A percentile compares a stretch with the other conserved stretches of the same genome.
These are phyloP conservation scores for Anthophora plumipes DNA, from an alignment of 2,888 invertebrate species.

Conservation along the genomic window DNA sequence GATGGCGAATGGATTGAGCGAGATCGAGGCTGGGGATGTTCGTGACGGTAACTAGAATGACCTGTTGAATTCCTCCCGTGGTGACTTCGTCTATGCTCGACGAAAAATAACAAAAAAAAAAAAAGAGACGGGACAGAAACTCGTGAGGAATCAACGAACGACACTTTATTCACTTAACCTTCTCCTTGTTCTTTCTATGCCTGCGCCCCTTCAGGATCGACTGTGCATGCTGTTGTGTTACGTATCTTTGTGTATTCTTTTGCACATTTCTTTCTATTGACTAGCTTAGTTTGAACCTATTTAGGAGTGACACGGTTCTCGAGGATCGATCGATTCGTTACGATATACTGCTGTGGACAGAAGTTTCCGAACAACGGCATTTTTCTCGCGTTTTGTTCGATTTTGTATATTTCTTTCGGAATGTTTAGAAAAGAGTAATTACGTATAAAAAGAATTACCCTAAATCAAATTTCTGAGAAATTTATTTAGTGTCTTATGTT, in stretches of 20 bases:
- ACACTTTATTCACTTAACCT: background rate
- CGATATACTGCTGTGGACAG: too few relatives aligned
- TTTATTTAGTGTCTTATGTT: too few relatives aligned
- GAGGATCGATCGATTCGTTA: constrained; percentile 1
- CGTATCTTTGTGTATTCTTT: constrained; percentile 62
- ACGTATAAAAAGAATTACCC: too few relatives aligned
- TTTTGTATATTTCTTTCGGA: too few relatives aligned
- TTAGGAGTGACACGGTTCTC: constrained; percentile 3
- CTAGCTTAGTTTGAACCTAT: constrained; percentile 14
- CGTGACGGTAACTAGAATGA: constrained; percentile 91
- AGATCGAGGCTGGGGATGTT: constrained; percentile 97
- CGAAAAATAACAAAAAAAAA: too few relatives aligned
- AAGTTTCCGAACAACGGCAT: too few relatives aligned
- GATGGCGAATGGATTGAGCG: constrained; percentile 92
- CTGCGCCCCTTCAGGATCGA: constrained; percentile 50
- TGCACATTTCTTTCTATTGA: constrained; percentile 58
- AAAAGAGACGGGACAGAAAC: background rate
- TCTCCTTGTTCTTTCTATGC: constrained; percentile 48
- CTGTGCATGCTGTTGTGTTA: constrained; percentile 63
- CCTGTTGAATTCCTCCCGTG: background rate
- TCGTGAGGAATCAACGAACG: background rate
- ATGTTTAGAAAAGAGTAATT: too few relatives aligned
- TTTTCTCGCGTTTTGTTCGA: too few relatives aligned
- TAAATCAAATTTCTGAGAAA: too few relatives aligned
- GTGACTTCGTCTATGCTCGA: background rate